A percentile compares a stretch with the other conserved stretches of the same genome.
These are phyloP conservation scores for Monarcha castaneiventris DNA, from an alignment of 2,113 vertebrate genomes.

Conservation along the genomic window DNA sequence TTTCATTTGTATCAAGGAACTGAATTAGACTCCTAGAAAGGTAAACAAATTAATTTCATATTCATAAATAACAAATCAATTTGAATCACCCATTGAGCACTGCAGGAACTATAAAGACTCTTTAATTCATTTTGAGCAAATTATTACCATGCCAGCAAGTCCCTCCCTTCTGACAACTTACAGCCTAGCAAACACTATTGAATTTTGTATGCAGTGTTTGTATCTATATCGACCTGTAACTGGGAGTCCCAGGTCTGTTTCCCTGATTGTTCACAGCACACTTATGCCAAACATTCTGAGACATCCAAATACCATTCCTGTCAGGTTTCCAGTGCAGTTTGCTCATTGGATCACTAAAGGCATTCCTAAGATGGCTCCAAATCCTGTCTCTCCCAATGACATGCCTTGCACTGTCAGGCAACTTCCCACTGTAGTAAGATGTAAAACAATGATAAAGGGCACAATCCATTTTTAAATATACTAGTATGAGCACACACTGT, in stretches of 20 bases:
- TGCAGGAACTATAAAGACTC: background rate
- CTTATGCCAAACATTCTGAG: background rate
- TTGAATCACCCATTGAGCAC: background rate
- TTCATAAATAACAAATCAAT: background rate
- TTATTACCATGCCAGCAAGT: background rate
- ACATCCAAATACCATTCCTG: background rate
- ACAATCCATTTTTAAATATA: background rate
- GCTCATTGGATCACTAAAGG: background rate
- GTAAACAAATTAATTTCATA: constrained; percentile 15
- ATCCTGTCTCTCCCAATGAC: background rate
- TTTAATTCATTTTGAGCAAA: background rate
- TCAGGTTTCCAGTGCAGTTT: background rate
- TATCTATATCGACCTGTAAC: background rate
- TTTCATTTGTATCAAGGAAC: background rate
- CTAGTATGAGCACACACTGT: background rate
- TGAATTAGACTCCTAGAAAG: background rate
- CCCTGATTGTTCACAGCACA: background rate
- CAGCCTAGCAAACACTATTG: background rate
- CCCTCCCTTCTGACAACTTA: background rate
- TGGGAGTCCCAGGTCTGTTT: background rate
- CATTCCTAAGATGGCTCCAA: background rate
- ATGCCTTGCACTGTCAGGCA: background rate
- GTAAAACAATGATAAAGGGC: background rate
- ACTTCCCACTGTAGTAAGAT: background rate
- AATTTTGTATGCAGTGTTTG: background rate